phyloP scores from a whole-genome alignment of 2,888 invertebrate genomes.

The Heteromurus nitidus region DNA sequence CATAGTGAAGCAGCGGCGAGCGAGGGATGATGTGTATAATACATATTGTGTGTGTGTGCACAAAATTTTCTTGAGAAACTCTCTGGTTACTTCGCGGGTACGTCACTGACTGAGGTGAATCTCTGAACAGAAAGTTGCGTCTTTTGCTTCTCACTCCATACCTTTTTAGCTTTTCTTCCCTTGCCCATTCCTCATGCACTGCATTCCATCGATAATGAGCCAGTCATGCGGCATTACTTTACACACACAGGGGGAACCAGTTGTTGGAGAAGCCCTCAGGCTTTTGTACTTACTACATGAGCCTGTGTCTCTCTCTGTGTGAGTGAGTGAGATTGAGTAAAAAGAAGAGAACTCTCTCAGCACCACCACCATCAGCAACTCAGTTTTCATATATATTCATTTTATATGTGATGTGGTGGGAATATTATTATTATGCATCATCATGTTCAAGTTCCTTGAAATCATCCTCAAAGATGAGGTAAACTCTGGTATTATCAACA shows the following conservation, averaged over 20 bases:
- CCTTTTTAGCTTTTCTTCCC: neutral
- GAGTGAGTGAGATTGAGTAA: constrained; percentile 3
- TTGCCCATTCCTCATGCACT: constrained; percentile 34
- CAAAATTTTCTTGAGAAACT: no score
- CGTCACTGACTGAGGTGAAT: constrained; percentile 6
- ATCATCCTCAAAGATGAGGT: constrained; percentile 43
- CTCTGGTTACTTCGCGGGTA: no score
- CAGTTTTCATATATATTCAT: neutral
- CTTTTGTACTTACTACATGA: constrained; percentile 51
- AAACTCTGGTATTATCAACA: constrained; percentile 34
- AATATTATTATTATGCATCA: constrained; percentile 62
- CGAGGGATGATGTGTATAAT: neutral
- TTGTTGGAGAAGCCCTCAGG: constrained; percentile 61
- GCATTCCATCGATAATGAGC: constrained; percentile 65
- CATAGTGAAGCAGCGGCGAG: no score
- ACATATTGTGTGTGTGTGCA: neutral
- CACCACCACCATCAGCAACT: neutral
- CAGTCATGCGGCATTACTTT: constrained; percentile 65
- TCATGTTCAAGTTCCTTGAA: constrained; percentile 55
- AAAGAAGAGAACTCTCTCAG: constrained; percentile 2
- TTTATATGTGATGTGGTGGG: neutral
- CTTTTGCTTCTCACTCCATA: neutral
- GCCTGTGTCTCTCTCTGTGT: no score
- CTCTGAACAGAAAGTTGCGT: neutral
- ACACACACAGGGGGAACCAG: constrained; percentile 56